phyloP scores from a whole-genome alignment of 1,140 invertebrate species.

The Diabrotica undecimpunctata region DNA sequence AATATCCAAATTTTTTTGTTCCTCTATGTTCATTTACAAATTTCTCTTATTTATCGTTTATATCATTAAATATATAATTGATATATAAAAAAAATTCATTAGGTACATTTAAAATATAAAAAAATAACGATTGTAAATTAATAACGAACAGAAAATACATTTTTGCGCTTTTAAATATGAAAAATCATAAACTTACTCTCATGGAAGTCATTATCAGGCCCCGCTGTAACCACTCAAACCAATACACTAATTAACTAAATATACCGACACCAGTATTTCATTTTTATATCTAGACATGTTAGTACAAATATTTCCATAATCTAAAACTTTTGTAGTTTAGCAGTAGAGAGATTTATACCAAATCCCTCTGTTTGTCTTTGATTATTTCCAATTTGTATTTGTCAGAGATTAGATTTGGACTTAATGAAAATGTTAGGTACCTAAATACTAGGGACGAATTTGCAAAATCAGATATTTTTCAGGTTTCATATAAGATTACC shows the following conservation, averaged over 20 bases:
- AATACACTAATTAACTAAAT: slow-evolving; percentile 3
- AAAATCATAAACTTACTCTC: not conserved
- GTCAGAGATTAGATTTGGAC: slow-evolving; percentile 2
- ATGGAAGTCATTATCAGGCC: too few species aligned
- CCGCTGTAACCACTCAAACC: too few species aligned
- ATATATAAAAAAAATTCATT: too few species aligned
- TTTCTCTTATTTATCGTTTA: too few species aligned
- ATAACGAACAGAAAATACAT: not conserved
- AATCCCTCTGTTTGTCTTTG: not conserved
- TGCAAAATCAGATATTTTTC: not conserved
- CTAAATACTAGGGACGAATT: too few species aligned
- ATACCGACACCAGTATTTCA: not conserved
- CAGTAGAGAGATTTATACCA: not conserved
- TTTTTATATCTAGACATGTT: not conserved
- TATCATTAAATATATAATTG: too few species aligned
- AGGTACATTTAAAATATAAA: not conserved
- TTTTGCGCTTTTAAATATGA: slow-evolving; percentile 14
- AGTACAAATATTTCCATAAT: not conserved
- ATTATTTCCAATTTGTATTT: slow-evolving; percentile 1
- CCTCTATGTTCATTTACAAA: too few species aligned
- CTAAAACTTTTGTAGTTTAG: not conserved
- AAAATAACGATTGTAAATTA: too few species aligned
- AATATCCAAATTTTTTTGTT: too few species aligned
- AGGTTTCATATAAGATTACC: too few species aligned
- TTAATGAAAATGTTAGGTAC: not conserved